phyloP scores from a whole-genome alignment of 2,113 vertebrate species.

The Perca schrenkii region DNA sequence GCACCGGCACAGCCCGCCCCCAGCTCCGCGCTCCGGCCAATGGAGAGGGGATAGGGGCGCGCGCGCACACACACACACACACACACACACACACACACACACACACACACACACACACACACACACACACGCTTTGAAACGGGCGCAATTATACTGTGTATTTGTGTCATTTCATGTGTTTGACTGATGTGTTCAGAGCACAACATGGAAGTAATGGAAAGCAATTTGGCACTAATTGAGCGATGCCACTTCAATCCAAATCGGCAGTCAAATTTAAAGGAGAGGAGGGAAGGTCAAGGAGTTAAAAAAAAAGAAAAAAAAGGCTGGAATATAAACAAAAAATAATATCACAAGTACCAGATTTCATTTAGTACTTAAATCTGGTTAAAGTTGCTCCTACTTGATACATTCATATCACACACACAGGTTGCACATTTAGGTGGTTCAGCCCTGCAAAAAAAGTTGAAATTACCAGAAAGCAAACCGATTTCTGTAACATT shows the following conservation, averaged over 20 bases:
- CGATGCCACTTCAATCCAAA: constrained; percentile 1
- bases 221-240: constrained; percentile 3
- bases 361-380: neutral
- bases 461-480: too few species aligned
- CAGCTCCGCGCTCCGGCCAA: constrained; percentile 48
- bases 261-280: neutral
- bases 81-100: too few species aligned
- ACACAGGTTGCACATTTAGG: neutral
- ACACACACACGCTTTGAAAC: neutral
- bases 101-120: too few species aligned
- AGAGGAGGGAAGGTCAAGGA: neutral
- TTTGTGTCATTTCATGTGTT: neutral
- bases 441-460: neutral
- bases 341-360: neutral
- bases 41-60: constrained; percentile 39
- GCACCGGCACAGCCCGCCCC: constrained; percentile 69
- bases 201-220: constrained; percentile 1
- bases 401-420: too few species aligned
- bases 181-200: constrained; percentile 15
- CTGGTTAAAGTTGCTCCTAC: too few species aligned
- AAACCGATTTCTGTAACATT: neutral
- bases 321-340: neutral
- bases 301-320: neutral
- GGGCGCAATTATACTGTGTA: neutral
- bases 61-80: neutral